A percentile compares a stretch with the other conserved stretches of the same genome.
phyloP scores from a whole-genome alignment of 2,797 vertebrate genomes.

The Pangasius sanitwongsei region DNA sequence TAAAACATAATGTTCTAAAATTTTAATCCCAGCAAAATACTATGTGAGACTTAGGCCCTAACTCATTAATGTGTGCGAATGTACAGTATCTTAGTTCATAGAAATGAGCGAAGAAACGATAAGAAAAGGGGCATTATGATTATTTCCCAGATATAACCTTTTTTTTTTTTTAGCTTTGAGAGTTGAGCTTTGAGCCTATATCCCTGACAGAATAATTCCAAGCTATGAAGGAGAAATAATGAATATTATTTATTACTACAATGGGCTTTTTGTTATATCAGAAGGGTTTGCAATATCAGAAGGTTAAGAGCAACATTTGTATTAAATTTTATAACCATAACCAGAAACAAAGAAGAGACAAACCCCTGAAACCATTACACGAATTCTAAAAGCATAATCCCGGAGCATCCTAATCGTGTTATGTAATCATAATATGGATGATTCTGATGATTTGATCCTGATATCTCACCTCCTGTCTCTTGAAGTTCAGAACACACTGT shows the following conservation, averaged over 20 bases:
- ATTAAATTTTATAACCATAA: neutral
- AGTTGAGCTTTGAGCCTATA: neutral
- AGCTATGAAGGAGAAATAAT: neutral
- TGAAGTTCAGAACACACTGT: conserved; percentile 94
- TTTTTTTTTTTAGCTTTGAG: neutral
- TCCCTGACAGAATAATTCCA: neutral
- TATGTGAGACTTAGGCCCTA: neutral
- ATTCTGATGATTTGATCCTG: too few relatives aligned
- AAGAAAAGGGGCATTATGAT: neutral
- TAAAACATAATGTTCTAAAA: neutral
- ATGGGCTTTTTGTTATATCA: neutral
- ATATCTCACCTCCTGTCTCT: conserved; percentile 88
- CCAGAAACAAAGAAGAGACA: neutral
- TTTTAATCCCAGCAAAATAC: neutral
- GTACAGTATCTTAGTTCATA: neutral
- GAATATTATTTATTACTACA: neutral
- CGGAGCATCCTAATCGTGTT: neutral
- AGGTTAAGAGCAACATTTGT: neutral
- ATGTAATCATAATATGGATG: neutral
- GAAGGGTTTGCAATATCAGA: neutral
- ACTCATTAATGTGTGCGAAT: neutral
- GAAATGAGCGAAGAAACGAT: neutral
- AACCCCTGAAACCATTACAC: neutral
- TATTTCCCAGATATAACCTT: neutral
- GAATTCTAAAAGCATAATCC: neutral